Evolutionary conservation across 2,113 vertebrate species (phyloP).

Genomic region (Cebus imitator): DNA sequence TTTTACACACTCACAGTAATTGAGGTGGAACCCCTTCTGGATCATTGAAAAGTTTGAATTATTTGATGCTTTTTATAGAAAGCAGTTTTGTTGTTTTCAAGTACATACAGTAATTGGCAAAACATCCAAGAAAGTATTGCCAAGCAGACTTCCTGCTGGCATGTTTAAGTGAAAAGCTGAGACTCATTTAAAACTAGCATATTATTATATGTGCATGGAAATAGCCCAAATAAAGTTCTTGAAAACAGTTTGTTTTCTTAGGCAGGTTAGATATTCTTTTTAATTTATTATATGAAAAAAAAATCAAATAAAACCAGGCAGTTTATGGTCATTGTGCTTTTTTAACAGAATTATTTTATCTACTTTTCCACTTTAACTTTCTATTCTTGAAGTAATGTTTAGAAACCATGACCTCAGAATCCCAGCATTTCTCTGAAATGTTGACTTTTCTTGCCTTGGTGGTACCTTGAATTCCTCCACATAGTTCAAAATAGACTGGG

Average conservation of each 20-base stretch:
- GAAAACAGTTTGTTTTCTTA: conserved; percentile 58
- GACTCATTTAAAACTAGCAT: conserved; percentile 75
- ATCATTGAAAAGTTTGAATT: conserved; percentile 71
- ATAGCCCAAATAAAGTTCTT: conserved; percentile 58
- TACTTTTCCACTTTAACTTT: not conserved
- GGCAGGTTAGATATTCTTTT: conserved; percentile 18
- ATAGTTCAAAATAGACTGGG: not conserved
- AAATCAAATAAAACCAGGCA: not conserved
- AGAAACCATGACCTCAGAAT: not conserved
- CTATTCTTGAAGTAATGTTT: not conserved
- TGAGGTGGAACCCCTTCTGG: conserved; percentile 63
- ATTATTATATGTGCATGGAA: conserved; percentile 67
- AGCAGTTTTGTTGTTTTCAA: conserved; percentile 74
- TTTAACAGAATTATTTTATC: not conserved
- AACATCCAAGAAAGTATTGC: conserved; percentile 72
- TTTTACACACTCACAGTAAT: conserved; percentile 61
- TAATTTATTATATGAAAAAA: conserved; percentile 3
- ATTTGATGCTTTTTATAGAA: conserved; percentile 73
- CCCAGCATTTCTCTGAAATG: not conserved
- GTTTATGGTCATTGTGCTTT: not conserved
- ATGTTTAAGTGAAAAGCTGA: conserved; percentile 73
- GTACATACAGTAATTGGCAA: conserved; percentile 77
- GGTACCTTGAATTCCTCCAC: not conserved
- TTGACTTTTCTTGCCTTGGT: not conserved
- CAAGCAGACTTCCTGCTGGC: conserved; percentile 76